Conservation (phyloP, 2,888 invertebrate species). For the Argyresthia albistria region DNA sequence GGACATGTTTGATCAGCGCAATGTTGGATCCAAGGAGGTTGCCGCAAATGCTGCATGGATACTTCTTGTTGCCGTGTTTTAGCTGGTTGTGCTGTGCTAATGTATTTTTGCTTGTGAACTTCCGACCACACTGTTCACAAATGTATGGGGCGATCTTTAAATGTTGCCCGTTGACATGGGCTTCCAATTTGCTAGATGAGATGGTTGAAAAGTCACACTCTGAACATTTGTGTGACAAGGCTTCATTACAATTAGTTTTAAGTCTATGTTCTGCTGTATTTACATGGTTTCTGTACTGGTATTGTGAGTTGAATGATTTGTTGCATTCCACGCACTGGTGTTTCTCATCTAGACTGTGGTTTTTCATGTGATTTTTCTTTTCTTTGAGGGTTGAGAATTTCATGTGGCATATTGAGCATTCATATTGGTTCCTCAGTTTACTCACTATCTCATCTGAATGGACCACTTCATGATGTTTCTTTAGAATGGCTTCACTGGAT, state of each 20-base stretch:
- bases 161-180: not conserved
- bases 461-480: not conserved
- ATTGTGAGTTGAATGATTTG: not conserved
- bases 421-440: not conserved
- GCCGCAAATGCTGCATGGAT: not conserved
- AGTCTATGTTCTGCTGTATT: not conserved
- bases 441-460: not conserved
- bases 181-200: not conserved
- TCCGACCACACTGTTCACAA: too few species aligned
- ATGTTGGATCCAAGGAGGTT: not conserved
- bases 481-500: not conserved
- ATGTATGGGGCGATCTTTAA: not conserved
- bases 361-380: not conserved
- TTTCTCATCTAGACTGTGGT: not conserved
- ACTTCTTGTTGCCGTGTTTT: conserved; percentile 15
- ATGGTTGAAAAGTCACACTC: not conserved
- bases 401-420: not conserved
- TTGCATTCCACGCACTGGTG: not conserved
- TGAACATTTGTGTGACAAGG: not conserved
- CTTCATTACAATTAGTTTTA: not conserved
- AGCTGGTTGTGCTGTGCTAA: conserved; percentile 30
- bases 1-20: not conserved
- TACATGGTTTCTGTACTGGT: not conserved
- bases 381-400: not conserved
- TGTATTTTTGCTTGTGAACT: conserved; percentile 21